phyloP scores from a whole-genome alignment of 2,888 invertebrate genomes.

The Fragum sueziense region DNA sequence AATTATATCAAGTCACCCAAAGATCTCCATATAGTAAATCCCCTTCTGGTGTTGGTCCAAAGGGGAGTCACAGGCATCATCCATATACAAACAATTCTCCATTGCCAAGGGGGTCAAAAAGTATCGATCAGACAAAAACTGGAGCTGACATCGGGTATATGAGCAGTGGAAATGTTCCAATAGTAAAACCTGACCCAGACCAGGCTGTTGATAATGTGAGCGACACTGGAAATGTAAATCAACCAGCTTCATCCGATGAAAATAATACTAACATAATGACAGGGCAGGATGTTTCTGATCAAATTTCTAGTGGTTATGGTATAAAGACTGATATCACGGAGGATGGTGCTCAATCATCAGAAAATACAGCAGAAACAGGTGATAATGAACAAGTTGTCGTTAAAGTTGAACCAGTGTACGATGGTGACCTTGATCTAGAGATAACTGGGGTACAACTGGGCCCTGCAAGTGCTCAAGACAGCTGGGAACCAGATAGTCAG shows the following conservation, averaged over 20 bases:
- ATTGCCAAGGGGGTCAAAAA: not conserved
- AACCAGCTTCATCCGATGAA: not conserved
- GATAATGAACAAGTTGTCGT: not conserved
- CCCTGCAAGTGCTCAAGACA: not conserved
- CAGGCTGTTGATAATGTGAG: not conserved
- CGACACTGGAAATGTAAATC: not conserved
- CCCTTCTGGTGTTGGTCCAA: not conserved
- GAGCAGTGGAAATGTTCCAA: not conserved
- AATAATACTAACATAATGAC: not conserved
- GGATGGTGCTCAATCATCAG: not conserved
- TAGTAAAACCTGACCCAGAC: not conserved
- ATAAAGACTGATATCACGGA: not conserved
- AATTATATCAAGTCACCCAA: no score
- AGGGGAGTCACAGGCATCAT: not conserved
- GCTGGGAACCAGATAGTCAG: not conserved
- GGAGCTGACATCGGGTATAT: not conserved
- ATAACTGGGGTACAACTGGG: not conserved
- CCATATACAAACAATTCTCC: not conserved
- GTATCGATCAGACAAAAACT: not conserved
- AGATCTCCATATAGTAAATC: not conserved
- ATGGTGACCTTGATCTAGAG: not conserved
- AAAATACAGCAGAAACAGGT: not conserved
- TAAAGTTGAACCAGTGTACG: not conserved
- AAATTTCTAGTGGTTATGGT: not conserved
- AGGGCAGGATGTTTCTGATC: not conserved